These are phyloP conservation scores for Pseudoatta argentina DNA, from an alignment of 1,140 invertebrate species.

Conservation along the genomic window DNA sequence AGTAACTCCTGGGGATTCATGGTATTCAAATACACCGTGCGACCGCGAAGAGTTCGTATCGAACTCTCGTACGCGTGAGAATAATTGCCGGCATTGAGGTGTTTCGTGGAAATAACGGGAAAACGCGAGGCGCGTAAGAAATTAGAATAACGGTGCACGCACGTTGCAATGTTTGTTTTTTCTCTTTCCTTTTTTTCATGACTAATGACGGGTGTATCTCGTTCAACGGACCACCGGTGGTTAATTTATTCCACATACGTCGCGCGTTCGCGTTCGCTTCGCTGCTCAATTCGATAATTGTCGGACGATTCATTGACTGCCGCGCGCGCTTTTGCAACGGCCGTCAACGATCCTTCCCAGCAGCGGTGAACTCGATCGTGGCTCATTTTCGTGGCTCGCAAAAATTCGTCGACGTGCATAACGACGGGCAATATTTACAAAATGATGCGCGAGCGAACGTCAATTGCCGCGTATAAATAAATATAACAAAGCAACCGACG, in stretches of 20 bases:
- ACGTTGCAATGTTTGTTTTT: conserved; percentile 28
- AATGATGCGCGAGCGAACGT: conserved; percentile 66
- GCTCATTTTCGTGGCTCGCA: conserved; percentile 69
- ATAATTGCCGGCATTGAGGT: conserved; percentile 37
- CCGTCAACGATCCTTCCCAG: conserved; percentile 47
- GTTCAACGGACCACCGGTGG: conserved; percentile 43
- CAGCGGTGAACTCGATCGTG: conserved; percentile 7
- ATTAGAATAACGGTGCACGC: conserved; percentile 53
- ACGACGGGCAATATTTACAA: conserved; percentile 72
- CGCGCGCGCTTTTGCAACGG: conserved; percentile 48
- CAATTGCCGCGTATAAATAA: conserved; percentile 70
- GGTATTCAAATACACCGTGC: conserved; percentile 33
- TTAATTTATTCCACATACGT: conserved; percentile 72
- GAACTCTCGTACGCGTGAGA: conserved; percentile 46
- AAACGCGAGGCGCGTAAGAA: conserved; percentile 61
- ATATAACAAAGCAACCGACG: conserved; percentile 23
- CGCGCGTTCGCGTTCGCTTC: conserved; percentile 54
- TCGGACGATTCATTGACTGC: conserved; percentile 65
- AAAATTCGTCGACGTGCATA: conserved; percentile 59
- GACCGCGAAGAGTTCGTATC: background rate
- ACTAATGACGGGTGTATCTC: conserved; percentile 59
- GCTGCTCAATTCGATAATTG: conserved; percentile 73
- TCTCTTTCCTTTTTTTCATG: conserved; percentile 26
- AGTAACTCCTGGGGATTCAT: background rate
- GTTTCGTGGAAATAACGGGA: conserved; percentile 55